These are phyloP conservation scores for Campoplex nolae DNA, from an alignment of 2,888 invertebrate species.

Conservation along the genomic window DNA sequence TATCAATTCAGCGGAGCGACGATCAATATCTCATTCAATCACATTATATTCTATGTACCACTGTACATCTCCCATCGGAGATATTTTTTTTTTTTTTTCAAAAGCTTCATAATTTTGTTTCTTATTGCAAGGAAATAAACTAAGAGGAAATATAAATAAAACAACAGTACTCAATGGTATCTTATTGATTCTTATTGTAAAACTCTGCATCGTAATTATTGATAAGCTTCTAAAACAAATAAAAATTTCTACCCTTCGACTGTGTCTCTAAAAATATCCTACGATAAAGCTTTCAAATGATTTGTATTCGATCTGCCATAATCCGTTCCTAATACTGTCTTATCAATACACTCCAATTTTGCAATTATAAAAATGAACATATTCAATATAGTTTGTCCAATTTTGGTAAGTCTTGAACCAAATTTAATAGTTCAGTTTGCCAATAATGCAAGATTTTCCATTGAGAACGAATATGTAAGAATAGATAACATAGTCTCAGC, in stretches of 20 bases:
- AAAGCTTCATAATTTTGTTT: conserved; percentile 42
- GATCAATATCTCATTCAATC: conserved; percentile 52
- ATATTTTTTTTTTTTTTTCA: conserved; percentile 4
- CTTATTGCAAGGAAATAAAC: conserved; percentile 22
- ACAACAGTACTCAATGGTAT: too few species aligned
- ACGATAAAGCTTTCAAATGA: background rate
- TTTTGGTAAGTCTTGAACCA: background rate
- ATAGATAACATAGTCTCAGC: background rate
- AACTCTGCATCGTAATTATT: too few species aligned
- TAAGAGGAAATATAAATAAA: too few species aligned
- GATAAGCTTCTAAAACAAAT: background rate
- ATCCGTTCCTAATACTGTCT: background rate
- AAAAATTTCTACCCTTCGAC: background rate
- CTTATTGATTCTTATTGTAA: too few species aligned
- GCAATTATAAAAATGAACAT: background rate
- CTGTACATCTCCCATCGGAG: background rate
- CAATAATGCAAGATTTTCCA: background rate
- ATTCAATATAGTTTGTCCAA: background rate
- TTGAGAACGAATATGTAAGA: background rate
- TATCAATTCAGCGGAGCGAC: conserved; percentile 30
- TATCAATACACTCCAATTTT: background rate
- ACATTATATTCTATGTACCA: conserved; percentile 6
- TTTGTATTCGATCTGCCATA: background rate
- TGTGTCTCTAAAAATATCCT: background rate
- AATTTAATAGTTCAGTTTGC: background rate